A percentile compares a stretch with the other conserved stretches of the same genome.
Conservation (phyloP, 2,797 vertebrate genomes). For the Periophthalmus magnuspinnatus region DNA sequence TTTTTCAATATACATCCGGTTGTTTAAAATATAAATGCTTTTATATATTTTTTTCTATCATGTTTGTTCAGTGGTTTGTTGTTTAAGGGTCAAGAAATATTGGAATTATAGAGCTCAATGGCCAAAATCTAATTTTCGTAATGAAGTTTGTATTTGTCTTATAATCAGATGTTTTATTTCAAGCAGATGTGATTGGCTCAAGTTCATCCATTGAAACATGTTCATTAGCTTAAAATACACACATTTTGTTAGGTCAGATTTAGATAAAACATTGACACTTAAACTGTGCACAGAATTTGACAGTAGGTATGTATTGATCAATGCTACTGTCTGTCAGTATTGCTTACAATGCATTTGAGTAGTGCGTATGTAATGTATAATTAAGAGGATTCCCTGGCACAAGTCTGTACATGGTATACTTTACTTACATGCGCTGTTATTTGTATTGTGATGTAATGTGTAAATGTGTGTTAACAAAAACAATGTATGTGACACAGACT, state of each 20-base stretch:
- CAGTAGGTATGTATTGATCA: constrained; percentile 14
- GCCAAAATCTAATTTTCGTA: neutral
- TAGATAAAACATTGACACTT: neutral
- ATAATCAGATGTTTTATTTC: neutral
- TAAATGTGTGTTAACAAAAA: constrained; percentile 18
- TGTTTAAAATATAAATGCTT: neutral
- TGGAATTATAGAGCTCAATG: neutral
- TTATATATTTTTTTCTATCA: neutral
- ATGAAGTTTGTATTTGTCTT: constrained; percentile 3
- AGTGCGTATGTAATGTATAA: constrained; percentile 13
- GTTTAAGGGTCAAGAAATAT: neutral
- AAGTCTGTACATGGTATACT: constrained; percentile 43
- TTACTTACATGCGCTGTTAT: constrained; percentile 31
- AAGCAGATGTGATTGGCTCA: neutral
- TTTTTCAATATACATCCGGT: neutral
- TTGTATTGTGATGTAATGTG: neutral
- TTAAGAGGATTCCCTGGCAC: constrained; percentile 24
- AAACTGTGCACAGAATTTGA: neutral
- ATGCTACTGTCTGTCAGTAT: constrained; percentile 37
- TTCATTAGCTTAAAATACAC: constrained; percentile 1
- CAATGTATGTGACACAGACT: neutral
- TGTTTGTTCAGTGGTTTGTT: neutral
- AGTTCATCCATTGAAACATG: neutral
- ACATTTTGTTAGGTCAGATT: neutral
- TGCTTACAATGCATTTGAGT: constrained; percentile 33